phyloP scores from a whole-genome alignment of 2,888 invertebrate species.

The Tipula confusa region DNA sequence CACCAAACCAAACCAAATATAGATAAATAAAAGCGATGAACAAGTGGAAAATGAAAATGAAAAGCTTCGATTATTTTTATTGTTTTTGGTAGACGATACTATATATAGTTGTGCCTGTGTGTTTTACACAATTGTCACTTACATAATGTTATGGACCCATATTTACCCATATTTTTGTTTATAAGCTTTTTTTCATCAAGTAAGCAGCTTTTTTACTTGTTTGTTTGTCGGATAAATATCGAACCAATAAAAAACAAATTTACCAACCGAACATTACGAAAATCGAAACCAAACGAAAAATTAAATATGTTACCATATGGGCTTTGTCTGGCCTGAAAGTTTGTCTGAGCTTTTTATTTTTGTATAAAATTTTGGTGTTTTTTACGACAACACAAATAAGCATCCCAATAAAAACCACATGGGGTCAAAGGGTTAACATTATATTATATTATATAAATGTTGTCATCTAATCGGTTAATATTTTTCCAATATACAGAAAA shows the following conservation, averaged over 20 bases:
- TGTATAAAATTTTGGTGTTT: neutral
- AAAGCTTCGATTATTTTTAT: neutral
- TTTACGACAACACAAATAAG: neutral
- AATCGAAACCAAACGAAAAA: neutral
- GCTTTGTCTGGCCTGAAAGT: neutral
- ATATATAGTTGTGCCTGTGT: neutral
- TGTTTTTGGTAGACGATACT: neutral
- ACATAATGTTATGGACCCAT: neutral
- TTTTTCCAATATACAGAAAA: neutral
- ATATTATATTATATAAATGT: neutral
- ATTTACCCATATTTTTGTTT: neutral
- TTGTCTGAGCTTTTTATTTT: neutral
- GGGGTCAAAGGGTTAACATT: neutral
- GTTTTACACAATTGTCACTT: neutral
- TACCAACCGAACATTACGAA: neutral
- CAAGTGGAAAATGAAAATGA: neutral
- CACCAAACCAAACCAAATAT: neutral
- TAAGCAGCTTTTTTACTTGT: neutral
- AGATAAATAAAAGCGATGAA: neutral
- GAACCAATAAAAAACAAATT: neutral
- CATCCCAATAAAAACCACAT: neutral
- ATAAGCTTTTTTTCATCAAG: neutral
- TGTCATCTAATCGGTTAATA: neutral
- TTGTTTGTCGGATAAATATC: neutral
- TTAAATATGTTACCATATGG: neutral